phyloP scores from a whole-genome alignment of 2,113 vertebrate species.

The Phrynosoma blainvillii region DNA sequence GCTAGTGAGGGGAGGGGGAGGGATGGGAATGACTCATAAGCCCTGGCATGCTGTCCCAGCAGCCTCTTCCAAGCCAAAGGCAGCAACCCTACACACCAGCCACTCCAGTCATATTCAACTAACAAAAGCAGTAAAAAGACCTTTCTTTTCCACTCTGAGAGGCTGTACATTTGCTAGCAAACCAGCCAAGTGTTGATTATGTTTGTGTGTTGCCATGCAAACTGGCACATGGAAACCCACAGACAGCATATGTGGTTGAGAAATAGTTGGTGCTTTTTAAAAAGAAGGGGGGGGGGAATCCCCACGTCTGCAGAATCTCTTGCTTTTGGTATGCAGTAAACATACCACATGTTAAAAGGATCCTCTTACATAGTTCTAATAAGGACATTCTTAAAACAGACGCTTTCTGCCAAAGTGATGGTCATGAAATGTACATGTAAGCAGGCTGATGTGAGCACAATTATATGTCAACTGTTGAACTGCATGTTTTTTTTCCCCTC shows the following conservation, averaged over 20 bases:
- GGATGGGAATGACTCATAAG: neutral
- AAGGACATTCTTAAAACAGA: slow-evolving; percentile 11
- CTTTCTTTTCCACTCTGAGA: neutral
- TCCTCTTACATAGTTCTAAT: slow-evolving; percentile 30
- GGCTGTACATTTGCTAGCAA: slow-evolving; percentile 18
- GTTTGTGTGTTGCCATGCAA: slow-evolving; percentile 36
- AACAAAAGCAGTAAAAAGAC: slow-evolving; percentile 15
- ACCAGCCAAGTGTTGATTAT: neutral
- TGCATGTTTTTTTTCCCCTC: neutral
- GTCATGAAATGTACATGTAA: slow-evolving; percentile 5
- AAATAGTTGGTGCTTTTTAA: slow-evolving; percentile 31
- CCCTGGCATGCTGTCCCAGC: neutral
- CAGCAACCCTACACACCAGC: neutral
- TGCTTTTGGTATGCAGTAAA: slow-evolving; percentile 37
- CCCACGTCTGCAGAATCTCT: slow-evolving; percentile 32
- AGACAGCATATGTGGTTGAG: slow-evolving; percentile 28
- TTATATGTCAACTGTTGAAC: neutral
- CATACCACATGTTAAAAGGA: slow-evolving; percentile 35
- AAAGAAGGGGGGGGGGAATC: slow-evolving; percentile 28
- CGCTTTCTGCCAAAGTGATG: neutral
- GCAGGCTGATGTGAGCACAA: neutral
- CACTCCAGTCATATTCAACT: neutral
- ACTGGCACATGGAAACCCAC: slow-evolving; percentile 33
- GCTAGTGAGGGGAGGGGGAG: neutral
- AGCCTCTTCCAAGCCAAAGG: neutral